A percentile compares a stretch with the other conserved stretches of the same genome.
These are phyloP conservation scores for Reticulitermes lucifugus DNA, from an alignment of 2,888 invertebrate species.

Conservation along the genomic window DNA sequence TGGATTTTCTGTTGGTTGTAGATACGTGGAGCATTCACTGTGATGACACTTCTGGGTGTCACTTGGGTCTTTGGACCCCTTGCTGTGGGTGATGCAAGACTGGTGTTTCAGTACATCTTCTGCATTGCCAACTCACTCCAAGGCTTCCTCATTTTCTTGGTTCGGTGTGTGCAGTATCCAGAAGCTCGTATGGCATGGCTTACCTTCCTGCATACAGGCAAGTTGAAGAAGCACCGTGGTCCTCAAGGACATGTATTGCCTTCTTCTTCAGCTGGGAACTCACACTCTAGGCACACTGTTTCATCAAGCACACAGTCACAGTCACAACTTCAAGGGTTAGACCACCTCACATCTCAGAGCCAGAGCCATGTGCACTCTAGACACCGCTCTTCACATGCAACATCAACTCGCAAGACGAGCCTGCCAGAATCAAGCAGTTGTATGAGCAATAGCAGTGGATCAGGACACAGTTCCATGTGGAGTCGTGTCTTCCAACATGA, in stretches of 20 bases:
- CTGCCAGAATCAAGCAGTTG: slow-evolving; percentile 17
- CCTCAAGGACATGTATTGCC: slow-evolving; percentile 23
- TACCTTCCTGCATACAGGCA: slow-evolving; percentile 44
- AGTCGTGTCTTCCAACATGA: slow-evolving; percentile 27
- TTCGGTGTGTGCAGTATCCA: slow-evolving; percentile 48
- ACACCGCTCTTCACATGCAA: neutral
- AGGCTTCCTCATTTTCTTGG: slow-evolving; percentile 60
- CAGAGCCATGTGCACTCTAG: neutral
- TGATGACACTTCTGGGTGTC: slow-evolving; percentile 58
- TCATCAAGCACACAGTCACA: slow-evolving; percentile 31
- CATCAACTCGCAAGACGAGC: slow-evolving; percentile 13
- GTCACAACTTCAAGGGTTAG: neutral
- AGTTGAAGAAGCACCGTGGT: slow-evolving; percentile 47
- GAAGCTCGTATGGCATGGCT: slow-evolving; percentile 49
- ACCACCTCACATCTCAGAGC: neutral
- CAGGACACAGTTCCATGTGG: slow-evolving; percentile 36
- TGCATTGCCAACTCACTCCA: slow-evolving; percentile 59
- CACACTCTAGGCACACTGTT: slow-evolving; percentile 45
- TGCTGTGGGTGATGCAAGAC: slow-evolving; percentile 57
- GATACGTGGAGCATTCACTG: slow-evolving; percentile 58
- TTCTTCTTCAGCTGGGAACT: slow-evolving; percentile 38
- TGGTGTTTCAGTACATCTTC: slow-evolving; percentile 59
- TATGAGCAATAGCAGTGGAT: neutral
- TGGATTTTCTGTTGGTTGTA: slow-evolving; percentile 24
- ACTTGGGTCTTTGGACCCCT: slow-evolving; percentile 60